A percentile compares a stretch with the other conserved stretches of the same genome.
phyloP scores from a whole-genome alignment of 2,113 vertebrate species.

The Hippocampus comes region DNA sequence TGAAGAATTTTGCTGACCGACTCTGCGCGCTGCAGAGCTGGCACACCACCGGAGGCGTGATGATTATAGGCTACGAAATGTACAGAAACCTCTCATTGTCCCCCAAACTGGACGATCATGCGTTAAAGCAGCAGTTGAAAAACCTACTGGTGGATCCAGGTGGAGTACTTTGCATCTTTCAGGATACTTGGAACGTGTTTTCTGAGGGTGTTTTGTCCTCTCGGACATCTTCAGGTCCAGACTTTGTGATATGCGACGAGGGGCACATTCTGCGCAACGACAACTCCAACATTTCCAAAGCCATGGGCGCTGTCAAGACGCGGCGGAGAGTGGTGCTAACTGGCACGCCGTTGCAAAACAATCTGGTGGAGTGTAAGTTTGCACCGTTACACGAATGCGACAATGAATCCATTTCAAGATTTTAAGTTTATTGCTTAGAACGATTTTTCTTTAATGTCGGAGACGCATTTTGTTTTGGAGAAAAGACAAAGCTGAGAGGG shows the following conservation, averaged over 20 bases:
- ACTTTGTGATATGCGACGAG: conserved; percentile 95
- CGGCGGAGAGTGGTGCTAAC: conserved; percentile 89
- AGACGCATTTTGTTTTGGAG: too few relatives aligned
- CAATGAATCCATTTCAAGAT: too few relatives aligned
- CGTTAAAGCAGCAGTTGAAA: conserved; percentile 78
- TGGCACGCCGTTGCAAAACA: conserved; percentile 95
- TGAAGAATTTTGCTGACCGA: conserved; percentile 77
- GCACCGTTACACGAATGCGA: not conserved
- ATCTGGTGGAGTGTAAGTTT: conserved; percentile 89
- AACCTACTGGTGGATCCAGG: conserved; percentile 87
- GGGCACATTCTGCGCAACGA: conserved; percentile 93
- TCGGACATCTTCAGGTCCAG: conserved; percentile 77
- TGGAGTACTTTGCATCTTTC: conserved; percentile 41
- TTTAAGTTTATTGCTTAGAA: too few relatives aligned
- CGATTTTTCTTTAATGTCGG: too few relatives aligned
- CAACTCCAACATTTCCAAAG: conserved; percentile 85
- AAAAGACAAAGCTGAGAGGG: too few relatives aligned
- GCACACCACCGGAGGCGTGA: conserved; percentile 86
- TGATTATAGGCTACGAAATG: conserved; percentile 94
- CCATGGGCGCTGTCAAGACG: conserved; percentile 86
- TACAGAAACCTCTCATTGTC: conserved; percentile 84
- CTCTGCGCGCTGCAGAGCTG: conserved; percentile 81
- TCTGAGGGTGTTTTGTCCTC: not conserved
- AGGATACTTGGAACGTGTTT: not conserved
- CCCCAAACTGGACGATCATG: conserved; percentile 73